Evolutionary conservation across 2,113 vertebrate species (phyloP).

Genomic region (Pomatostomus ruficeps): DNA sequence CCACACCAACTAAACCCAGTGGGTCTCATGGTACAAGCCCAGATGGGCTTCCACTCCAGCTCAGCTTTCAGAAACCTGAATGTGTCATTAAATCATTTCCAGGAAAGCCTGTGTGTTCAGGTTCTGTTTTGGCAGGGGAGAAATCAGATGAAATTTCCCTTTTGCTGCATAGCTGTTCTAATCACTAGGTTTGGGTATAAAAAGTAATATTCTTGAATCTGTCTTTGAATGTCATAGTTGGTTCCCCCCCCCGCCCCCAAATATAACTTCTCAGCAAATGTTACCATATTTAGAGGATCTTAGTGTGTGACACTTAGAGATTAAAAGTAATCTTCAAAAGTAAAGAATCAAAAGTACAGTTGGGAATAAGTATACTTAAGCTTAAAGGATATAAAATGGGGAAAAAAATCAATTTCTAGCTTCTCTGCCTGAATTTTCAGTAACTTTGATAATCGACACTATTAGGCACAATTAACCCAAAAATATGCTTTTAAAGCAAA

Average conservation of each 20-base stretch:
- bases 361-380: neutral
- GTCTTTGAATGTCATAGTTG: neutral
- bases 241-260: rapidly evolving
- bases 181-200: neutral
- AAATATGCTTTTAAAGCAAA: neutral
- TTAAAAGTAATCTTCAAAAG: neutral
- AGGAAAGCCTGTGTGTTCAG: neutral
- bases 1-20: neutral
- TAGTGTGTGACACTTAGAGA: neutral
- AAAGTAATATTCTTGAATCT: neutral
- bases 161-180: neutral
- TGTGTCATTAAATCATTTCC: rapidly evolving
- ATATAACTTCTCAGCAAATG: neutral
- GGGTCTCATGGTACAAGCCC: neutral
- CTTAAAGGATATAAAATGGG: neutral
- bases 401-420: neutral
- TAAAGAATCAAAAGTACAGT: neutral
- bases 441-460: neutral
- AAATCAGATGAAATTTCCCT: neutral
- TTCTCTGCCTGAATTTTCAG: neutral
- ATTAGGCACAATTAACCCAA: neutral
- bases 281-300: neutral
- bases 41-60: neutral
- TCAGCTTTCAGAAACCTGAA: neutral
- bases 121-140: neutral